phyloP scores from a whole-genome alignment of 2,113 vertebrate genomes.

The Sclerurus mexicanus region DNA sequence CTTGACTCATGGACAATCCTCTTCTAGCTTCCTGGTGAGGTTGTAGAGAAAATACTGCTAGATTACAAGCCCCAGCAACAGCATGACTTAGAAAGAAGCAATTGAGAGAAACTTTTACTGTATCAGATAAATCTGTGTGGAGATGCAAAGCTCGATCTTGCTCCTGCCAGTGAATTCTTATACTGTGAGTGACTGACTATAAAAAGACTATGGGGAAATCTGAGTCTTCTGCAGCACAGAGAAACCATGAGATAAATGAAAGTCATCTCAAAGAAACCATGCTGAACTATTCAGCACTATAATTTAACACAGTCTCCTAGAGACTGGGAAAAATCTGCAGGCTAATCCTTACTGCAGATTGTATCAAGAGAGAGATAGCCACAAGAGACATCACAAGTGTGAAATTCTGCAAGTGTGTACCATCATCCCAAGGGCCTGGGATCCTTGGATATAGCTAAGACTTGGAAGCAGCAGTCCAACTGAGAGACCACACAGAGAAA shows the following conservation, averaged over 20 bases:
- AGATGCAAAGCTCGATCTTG: not conserved
- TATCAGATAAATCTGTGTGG: not conserved
- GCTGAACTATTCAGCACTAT: not conserved
- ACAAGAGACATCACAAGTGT: not conserved
- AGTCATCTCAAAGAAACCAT: not conserved
- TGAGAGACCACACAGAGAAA: not conserved
- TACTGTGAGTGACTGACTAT: not conserved
- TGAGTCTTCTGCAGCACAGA: not conserved
- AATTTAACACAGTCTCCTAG: not conserved
- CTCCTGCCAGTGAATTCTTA: not conserved
- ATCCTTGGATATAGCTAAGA: not conserved
- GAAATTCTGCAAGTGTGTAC: not conserved
- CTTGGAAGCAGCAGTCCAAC: not conserved
- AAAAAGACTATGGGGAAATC: not conserved
- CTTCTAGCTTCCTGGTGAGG: not conserved
- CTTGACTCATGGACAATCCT: not conserved
- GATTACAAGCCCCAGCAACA: not conserved
- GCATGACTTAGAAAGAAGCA: not conserved
- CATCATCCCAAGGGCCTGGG: not conserved
- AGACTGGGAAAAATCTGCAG: not conserved
- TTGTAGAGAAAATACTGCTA: not conserved
- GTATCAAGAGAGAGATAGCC: not conserved
- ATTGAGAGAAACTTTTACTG: not conserved
- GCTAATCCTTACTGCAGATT: not conserved
- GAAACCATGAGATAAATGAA: conserved; percentile 2